Base-by-base conservation (phyloP, 2,888 invertebrate genomes). In the Euzophera pinguis region DNA sequence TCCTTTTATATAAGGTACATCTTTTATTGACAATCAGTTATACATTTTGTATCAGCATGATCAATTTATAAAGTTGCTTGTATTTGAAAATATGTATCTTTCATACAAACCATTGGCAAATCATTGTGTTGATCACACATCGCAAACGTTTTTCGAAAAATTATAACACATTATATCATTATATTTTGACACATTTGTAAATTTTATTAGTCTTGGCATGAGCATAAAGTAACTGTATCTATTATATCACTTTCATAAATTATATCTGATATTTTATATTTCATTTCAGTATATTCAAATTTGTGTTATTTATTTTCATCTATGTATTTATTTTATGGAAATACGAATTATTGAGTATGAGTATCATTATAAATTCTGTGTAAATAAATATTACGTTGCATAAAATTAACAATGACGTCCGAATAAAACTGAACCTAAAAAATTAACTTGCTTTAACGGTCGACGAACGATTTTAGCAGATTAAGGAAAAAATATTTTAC, bases 171-270 rank as follows among this genome's bases (percentile, higher is more conserved):
- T 78, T 32, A n/a, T n/a, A 69, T 66, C 72, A 62, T 64, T 65
- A 65, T 67, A 62, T 63, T 62, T 60, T 69, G 65, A 65, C 78
- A 76, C 72, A 64, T 65, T 65, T 81, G 81, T 81, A 78, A 73
- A 77, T 78, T 81, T 73, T 71, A 68, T 29, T 70, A 72, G 75
- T 80, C 77, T 78, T 75, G 76, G 83, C 83, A 84, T 84, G 83
- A 75, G 78, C 77, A 76, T 71, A 68, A 63, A 65, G 60, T 60
- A 58, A 57, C 53, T 66, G 64, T 64, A 63, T 63, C 60, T 64
- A 62, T 61, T 55, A 62, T 62, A 65, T 67, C 69, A 67, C 63
- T 62, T 63, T 65, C 50, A 62, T 64, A 54, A 61, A 62, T 60
- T 62, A 65, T 66, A 69, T 62, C 56, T 60, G 53, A 55, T 58